These are phyloP conservation scores for Vollenhovia emeryi DNA, from an alignment of 1,140 invertebrate species.

Conservation along the genomic window DNA sequence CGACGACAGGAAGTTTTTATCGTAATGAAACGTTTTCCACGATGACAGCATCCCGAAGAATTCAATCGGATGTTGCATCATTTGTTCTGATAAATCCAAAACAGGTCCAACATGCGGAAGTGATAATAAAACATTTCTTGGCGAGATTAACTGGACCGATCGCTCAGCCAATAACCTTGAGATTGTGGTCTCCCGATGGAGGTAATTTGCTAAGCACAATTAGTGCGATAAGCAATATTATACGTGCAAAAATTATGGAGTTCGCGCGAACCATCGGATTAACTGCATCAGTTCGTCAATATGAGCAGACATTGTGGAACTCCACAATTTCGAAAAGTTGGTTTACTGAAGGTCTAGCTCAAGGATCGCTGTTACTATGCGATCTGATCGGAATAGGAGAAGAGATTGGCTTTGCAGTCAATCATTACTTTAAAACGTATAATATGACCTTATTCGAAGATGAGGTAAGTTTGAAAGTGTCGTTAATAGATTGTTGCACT, in stretches of 20 bases:
- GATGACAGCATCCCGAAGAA: neutral
- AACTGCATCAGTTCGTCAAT: conserved; percentile 32
- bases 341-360: conserved; percentile 43
- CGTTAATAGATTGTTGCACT: neutral
- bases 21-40: neutral
- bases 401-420: neutral
- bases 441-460: neutral
- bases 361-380: conserved; percentile 9
- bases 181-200: neutral
- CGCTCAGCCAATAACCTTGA: conserved; percentile 8
- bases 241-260: conserved; percentile 19
- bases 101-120: conserved; percentile 47
- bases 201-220: conserved; percentile 44
- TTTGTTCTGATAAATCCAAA: conserved; percentile 51
- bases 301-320: neutral
- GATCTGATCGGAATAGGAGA: conserved; percentile 57
- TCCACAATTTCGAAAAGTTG: conserved; percentile 44
- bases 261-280: conserved; percentile 28
- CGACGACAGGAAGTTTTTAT: neutral
- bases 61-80: neutral
- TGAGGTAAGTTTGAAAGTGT: conserved; percentile 35
- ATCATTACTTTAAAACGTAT: neutral
- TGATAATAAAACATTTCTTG: conserved; percentile 47
- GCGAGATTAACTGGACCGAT: conserved; percentile 12
- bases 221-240: conserved; percentile 26